A percentile compares a stretch with the other conserved stretches of the same genome.
Evolutionary conservation across 2,888 invertebrate species (phyloP).

Genomic region (Catocala sponsa): DNA sequence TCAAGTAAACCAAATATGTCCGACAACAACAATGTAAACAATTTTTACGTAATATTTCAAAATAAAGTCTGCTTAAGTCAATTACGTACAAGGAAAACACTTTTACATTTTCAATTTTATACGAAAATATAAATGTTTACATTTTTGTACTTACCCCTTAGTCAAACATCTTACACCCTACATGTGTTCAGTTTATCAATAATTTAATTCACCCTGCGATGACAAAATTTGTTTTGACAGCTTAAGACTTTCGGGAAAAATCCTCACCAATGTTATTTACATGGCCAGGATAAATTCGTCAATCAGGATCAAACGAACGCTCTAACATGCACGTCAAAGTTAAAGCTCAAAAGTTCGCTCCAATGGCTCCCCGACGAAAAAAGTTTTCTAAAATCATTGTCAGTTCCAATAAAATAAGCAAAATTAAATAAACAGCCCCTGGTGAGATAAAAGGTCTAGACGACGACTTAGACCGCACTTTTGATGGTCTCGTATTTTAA

Average conservation of each 20-base stretch:
- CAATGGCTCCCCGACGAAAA: conserved; percentile 56
- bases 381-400: conserved; percentile 83
- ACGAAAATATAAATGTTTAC: conserved; percentile 49
- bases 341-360: conserved; percentile 56
- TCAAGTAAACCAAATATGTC: background rate
- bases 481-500: conserved; percentile 84
- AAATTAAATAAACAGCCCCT: conserved; percentile 86
- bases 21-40: background rate
- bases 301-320: conserved; percentile 81
- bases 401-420: conserved; percentile 83
- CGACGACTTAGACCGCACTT: conserved; percentile 80
- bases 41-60: background rate
- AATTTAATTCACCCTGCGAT: conserved; percentile 71
- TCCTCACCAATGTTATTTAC: conserved; percentile 71
- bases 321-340: conserved; percentile 56
- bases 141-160: conserved; percentile 54
- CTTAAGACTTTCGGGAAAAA: conserved; percentile 62
- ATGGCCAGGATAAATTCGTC: conserved; percentile 78
- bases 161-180: conserved; percentile 57
- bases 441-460: conserved; percentile 84
- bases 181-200: conserved; percentile 62
- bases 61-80: background rate
- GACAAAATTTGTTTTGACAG: conserved; percentile 72
- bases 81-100: conserved; percentile 8
- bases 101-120: conserved; percentile 16